These are phyloP conservation scores for Myotis davidii DNA, from an alignment of 2,113 vertebrate species.

Conservation along the genomic window DNA sequence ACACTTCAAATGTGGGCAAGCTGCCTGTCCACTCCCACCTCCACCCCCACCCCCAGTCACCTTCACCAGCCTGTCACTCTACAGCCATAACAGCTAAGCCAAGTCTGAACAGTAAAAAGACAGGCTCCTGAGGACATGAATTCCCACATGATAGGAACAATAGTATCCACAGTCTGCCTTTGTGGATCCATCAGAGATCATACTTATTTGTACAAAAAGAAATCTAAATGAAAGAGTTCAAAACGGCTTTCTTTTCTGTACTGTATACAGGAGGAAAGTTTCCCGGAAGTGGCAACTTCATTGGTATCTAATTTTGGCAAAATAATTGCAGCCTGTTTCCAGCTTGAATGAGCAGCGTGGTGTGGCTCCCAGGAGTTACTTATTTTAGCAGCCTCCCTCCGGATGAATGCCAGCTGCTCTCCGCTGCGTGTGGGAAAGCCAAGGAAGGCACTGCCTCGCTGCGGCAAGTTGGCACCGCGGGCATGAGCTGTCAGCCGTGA, in stretches of 20 bases:
- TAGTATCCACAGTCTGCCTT: neutral
- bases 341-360: conserved; percentile 68
- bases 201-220: conserved; percentile 1
- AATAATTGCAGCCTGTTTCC: conserved; percentile 59
- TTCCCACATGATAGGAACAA: neutral
- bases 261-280: conserved; percentile 33
- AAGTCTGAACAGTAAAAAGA: neutral
- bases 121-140: neutral
- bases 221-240: neutral
- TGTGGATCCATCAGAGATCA: neutral
- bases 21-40: neutral
- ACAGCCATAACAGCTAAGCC: neutral
- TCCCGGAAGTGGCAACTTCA: conserved; percentile 60
- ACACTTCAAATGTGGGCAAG: neutral
- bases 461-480: conserved; percentile 35
- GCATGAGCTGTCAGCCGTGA: conserved; percentile 49
- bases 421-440: conserved; percentile 64
- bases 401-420: conserved; percentile 72
- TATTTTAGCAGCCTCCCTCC: conserved; percentile 65
- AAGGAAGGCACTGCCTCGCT: conserved; percentile 50
- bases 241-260: neutral
- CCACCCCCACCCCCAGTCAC: neutral
- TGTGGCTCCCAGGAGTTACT: conserved; percentile 46
- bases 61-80: neutral
- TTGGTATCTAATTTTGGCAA: conserved; percentile 68